Evolutionary conservation across 2,113 vertebrate species (phyloP), one percentile per base, ranked within the genome.

Genomic region (Pao palembangensis): DNA sequence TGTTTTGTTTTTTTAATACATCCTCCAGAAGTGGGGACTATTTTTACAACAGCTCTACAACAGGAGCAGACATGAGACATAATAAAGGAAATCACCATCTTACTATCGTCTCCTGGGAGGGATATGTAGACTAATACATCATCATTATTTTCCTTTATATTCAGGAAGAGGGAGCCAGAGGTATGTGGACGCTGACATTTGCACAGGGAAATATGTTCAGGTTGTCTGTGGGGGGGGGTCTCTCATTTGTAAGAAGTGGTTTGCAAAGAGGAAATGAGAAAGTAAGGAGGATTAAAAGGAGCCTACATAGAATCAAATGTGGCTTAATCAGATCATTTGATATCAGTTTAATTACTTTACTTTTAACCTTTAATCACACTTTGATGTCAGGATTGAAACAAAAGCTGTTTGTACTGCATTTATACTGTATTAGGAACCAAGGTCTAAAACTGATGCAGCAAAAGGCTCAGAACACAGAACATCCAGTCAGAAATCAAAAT

Each of bases 81-180:
- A 91, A 91, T 86, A 90, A 91, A 92, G 84, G 85, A 91, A 87
- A 88, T 79, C 64, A 57, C 81, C 88, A 90, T 88, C 79, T 85
- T 73, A 64, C 72, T 71, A 73, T 86, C 82, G 70, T 81, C 82
- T 67, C 71, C 12, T 7, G 70, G 73, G 78, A 57, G 69, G 69
- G 80, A 87, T 84, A 80, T 63, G 57, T 76, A 87, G 86, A 85
- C 84, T 66, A 75, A 89, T 89, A 89, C 77, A 88, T 90, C 87
- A 87, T 85, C 78, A 84, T 83, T 88, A 85, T 83, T 88, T 79
- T 82, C 73, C 82, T 85, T 88, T 79, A 86, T 76, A 85, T 85
- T 84, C 84, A 75, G 68, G 69, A 77, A 56, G 82, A 81, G 57
- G 69, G 79, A 79, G 76, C 70, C 78, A 47, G 74, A 88, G 84